Conservation (phyloP, 2,113 vertebrate genomes). For the Nesogale talazaci region DNA sequence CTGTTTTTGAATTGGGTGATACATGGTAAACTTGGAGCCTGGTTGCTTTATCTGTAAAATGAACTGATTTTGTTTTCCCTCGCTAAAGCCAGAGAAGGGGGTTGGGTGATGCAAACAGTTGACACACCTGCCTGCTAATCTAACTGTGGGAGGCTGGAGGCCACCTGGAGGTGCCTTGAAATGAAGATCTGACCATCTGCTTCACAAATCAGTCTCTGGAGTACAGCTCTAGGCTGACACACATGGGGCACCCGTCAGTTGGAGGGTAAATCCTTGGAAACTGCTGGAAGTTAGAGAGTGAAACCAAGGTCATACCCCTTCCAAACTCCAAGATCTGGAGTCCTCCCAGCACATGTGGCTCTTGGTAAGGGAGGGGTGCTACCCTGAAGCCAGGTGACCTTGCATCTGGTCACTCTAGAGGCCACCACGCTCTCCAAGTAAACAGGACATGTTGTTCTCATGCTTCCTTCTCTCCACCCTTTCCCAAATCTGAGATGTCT, state of each 20-base stretch:
- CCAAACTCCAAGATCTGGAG: neutral
- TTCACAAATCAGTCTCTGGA: neutral
- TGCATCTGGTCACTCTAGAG: neutral
- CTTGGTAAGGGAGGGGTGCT: neutral
- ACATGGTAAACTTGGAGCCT: neutral
- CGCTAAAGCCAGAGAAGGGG: neutral
- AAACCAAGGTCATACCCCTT: neutral
- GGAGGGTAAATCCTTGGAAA: neutral
- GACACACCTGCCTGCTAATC: neutral
- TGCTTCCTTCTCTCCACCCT: neutral
- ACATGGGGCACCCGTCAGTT: neutral
- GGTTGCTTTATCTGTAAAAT: neutral
- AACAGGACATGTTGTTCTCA: constrained; percentile 51
- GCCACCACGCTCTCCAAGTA: neutral
- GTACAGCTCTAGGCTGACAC: neutral
- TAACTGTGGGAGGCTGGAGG: neutral
- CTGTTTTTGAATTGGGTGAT: neutral
- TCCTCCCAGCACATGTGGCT: neutral
- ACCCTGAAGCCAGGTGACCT: neutral
- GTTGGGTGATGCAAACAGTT: neutral
- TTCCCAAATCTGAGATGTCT: constrained; percentile 58
- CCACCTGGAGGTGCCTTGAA: neutral
- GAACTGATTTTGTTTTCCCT: neutral
- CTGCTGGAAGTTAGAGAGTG: neutral
- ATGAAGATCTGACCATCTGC: neutral